Evolutionary conservation across 2,113 vertebrate species (phyloP), one percentile per base, ranked within the genome.

Genomic region (Corythoichthys intestinalis): DNA sequence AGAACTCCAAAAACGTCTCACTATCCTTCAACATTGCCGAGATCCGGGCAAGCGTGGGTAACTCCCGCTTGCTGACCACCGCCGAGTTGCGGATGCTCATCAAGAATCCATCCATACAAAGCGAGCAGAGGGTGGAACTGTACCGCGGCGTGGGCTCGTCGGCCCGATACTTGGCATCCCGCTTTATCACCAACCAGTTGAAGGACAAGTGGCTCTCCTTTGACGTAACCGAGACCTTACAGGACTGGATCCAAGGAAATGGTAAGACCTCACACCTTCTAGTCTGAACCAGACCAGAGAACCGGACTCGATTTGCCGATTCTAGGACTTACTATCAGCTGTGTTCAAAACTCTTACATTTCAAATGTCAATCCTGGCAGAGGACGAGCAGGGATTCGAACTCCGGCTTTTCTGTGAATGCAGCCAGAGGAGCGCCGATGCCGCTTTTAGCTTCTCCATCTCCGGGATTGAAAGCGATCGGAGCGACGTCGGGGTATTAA

Each of bases 1-100:
- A 56, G 9, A 28, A n/a, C 2, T 8, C 38, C 59, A 70, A 34
- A 56, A 73, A 2, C 48, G 38, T 78, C 61, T 15, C 66, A 0
- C 73, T 93, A 79, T 20, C 7, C 44, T 92, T 92, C 79, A 90
- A 93, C 70, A 72, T 92, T 0, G 78, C 81, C 0, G 69, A 87
- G 47, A 91, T 95, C 20, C 86, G 83, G 39, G 58, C 53, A 1
- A 86, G 71, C 0, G 78, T 96, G 2, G 81, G 88, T 0, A 82
- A 87, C 1, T 65, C 72, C 1, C 28, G 57, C 1, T 71, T 92
- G 77, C 85, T 96, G 50, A 92, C 93, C 72, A 90, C 86, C 0
- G 94, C 93, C 0, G 95, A 95, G 85, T 87, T 96, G 14, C 90
- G 94, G 7, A 85, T 96, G 71, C 84, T 86, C 80, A 92, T 93